Base-by-base conservation (phyloP, 2,888 invertebrate genomes). In the Capitulum mitella region DNA sequence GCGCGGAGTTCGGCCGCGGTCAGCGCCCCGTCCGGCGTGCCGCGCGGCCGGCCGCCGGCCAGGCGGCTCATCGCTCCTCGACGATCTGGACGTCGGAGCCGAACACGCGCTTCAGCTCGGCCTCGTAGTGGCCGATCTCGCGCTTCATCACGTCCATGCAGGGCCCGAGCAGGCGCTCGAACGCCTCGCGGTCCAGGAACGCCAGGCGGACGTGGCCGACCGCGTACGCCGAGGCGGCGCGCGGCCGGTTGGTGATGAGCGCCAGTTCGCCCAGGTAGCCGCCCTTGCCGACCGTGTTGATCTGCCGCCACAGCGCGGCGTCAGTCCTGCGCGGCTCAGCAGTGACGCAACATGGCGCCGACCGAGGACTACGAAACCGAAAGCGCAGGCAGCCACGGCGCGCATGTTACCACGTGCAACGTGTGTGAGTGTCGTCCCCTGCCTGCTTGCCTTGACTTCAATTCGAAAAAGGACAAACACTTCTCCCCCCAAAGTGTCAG, bases 101-200 rank as follows among this genome's bases (percentile, higher is more conserved):
- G 88, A 98, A 98, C 85, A 98, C 93, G 88, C 93, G 92, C 83
- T 94, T 92, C 85, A 98, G 91, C 87, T 98, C 97, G 87, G 95
- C 94, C 87, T 97, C 97, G 86, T 98, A 98, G 87, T 96, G 95
- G 86, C 94, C 93, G 85, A 97, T 97, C 89, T 95, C 97, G 84
- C 98, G 92, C 88, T 97, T 97, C 97, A 98, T 96, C 80, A 98
- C 91, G 86, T 98, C 93, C 96, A 98, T 97, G 88, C 98, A 98
- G 77, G 97, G 97, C 61, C 98, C 98, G 84, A 98, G 90, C 82
- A 98, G 90, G 80, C 98, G 92, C 87, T 98, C 98, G 88, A 98
- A 98, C 81, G 98, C 97, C 85, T 95, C 94, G 85, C 98, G 97
- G 88, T 98, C 98, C 87, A 98, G 89, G 89, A 97, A 97, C 89